Evolutionary conservation across 2,797 vertebrate genomes (phyloP), one percentile per base, ranked within the genome.

Genomic region (Acropternis orthonyx): DNA sequence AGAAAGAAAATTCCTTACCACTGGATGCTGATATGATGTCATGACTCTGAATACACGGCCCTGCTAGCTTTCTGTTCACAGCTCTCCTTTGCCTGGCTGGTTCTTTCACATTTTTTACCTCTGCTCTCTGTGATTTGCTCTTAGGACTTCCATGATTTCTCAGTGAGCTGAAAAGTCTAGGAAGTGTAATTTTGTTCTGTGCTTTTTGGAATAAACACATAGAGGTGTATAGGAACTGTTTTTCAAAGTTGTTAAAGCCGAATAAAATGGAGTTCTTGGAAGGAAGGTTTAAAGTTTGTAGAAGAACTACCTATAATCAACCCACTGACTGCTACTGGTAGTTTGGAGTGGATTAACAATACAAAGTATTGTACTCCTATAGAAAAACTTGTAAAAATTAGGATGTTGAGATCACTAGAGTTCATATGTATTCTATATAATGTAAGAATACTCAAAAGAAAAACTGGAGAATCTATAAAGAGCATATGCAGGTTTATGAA

Each of bases 1-100:
- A 9, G 86, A 96, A 95, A 73, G 73, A 73, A 73, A 95, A 88
- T 94, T 95, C 85, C 77, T 88, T 86, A 43, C 51, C 23, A 59
- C 11, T 19, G 2, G 65, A 80, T 71, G 68, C 76, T 95, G 82
- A 78, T 69, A 62, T 16, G 82, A 80, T 86, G 82, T 84, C 62
- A 41, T 4, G 6, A 74, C 43, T 84, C 79, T 91, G 62, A 85
- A 86, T 73, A 32, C 78, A 21, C 2, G 12, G 32, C 32, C 23
- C 39, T 17, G 15, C 62, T 72, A 27, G 17, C n/a, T 30, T 89
- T 93, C 79, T 63, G 23, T 83, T 89, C 79, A 77, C 78, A 66
- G 43, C 66, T 81, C 5, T 69, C 59, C 82, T 89, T 80, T 26
- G 2, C 79, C 88, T 73, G 55, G 10, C 34, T 66, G 44, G 36